phyloP scores from a whole-genome alignment of 2,113 vertebrate species.

The Microcebus murinus region DNA sequence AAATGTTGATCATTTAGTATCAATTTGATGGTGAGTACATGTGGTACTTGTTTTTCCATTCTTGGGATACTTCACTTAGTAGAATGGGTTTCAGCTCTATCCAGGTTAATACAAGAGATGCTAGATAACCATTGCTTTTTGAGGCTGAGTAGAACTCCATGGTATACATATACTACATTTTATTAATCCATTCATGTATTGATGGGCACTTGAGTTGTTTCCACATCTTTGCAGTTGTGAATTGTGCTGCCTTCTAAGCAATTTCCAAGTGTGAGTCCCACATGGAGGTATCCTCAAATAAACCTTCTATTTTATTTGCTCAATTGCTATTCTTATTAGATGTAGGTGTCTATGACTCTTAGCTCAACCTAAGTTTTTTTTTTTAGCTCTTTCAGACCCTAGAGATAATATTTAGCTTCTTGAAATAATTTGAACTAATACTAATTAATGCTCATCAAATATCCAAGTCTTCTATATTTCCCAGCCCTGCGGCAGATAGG shows the following conservation, averaged over 20 bases:
- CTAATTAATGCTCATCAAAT: constrained; percentile 50
- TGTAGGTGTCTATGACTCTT: not conserved
- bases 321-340: not conserved
- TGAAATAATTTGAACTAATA: constrained; percentile 59
- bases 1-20: no score
- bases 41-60: no score
- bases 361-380: not conserved
- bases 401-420: constrained; percentile 55
- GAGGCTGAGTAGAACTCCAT: no score
- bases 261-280: not conserved
- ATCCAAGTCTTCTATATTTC: constrained; percentile 8
- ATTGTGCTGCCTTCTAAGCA: not conserved
- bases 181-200: no score
- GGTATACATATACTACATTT: no score
- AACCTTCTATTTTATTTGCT: not conserved
- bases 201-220: no score
- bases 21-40: no score
- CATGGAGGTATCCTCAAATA: not conserved
- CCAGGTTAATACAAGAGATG: no score
- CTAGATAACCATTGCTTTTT: no score
- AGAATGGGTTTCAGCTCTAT: no score
- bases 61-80: no score
- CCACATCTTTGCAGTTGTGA: no score
- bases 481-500: not conserved
- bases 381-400: not conserved